These are phyloP conservation scores for Thysanoteuthis rhombus DNA, from an alignment of 2,888 invertebrate genomes.

Conservation along the genomic window DNA sequence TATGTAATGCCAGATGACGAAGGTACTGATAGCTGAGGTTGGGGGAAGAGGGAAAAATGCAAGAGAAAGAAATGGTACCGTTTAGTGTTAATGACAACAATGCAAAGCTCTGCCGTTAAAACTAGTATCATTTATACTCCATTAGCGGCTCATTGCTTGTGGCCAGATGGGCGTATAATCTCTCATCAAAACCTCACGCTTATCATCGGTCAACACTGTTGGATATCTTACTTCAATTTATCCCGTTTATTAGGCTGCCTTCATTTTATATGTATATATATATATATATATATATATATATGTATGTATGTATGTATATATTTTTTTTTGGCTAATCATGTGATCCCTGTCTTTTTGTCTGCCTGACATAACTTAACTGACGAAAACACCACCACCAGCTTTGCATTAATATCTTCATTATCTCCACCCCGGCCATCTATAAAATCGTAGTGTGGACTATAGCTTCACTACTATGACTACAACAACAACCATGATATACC, in stretches of 20 bases:
- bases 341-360: background rate
- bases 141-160: background rate
- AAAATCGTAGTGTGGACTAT: background rate
- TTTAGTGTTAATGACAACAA: constrained; percentile 12
- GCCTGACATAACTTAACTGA: background rate
- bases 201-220: background rate
- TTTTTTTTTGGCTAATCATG: background rate
- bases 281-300: too few relatives aligned
- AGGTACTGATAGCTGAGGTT: background rate
- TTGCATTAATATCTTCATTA: background rate
- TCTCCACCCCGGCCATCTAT: background rate
- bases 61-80: background rate
- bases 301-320: too few relatives aligned
- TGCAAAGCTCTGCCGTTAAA: background rate
- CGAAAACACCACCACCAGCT: background rate
- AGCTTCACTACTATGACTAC: background rate
- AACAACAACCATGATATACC: background rate
- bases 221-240: background rate
- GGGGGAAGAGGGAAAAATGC: background rate
- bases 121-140: background rate
- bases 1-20: background rate
- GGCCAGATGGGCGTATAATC: background rate
- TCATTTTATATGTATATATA: too few relatives aligned
- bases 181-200: background rate
- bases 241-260: background rate